Conservation (phyloP, 2,888 invertebrate genomes). For the Hemicrepidius hirtus region DNA sequence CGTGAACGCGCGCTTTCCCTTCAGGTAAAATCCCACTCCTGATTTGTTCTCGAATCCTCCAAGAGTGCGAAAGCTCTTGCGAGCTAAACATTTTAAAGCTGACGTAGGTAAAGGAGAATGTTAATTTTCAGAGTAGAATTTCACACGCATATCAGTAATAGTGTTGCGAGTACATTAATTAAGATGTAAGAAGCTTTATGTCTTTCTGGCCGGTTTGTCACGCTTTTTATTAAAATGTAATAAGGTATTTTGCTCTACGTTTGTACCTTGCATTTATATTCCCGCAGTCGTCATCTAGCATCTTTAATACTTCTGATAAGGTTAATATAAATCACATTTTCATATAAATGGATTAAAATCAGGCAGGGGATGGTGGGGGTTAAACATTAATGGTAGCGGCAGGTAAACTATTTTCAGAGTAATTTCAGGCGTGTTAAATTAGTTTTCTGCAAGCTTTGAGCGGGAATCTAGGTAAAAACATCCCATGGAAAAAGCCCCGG, state of each 20-base stretch:
- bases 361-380: too few relatives aligned
- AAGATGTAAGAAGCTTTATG: conserved; percentile 29
- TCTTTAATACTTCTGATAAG: too few relatives aligned
- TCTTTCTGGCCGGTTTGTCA: conserved; percentile 21
- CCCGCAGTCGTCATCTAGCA: too few relatives aligned
- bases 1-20: conserved; percentile 5
- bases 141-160: conserved; percentile 28
- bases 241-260: neutral
- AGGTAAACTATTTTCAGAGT: too few relatives aligned
- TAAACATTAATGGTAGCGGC: too few relatives aligned
- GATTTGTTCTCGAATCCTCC: neutral
- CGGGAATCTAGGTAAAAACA: too few relatives aligned
- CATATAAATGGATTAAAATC: too few relatives aligned
- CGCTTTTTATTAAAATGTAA: conserved; percentile 24
- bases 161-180: conserved; percentile 27
- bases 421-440: too few relatives aligned
- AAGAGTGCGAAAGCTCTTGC: neutral
- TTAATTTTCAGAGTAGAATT: conserved; percentile 15
- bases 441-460: too few relatives aligned
- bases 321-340: too few relatives aligned
- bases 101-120: conserved; percentile 1
- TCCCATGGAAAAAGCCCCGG: too few relatives aligned
- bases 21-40: conserved; percentile 5
- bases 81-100: neutral
- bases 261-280: too few relatives aligned